These are phyloP conservation scores for Blastobasis lacticolella DNA, from an alignment of 2,888 invertebrate genomes.

Conservation along the genomic window DNA sequence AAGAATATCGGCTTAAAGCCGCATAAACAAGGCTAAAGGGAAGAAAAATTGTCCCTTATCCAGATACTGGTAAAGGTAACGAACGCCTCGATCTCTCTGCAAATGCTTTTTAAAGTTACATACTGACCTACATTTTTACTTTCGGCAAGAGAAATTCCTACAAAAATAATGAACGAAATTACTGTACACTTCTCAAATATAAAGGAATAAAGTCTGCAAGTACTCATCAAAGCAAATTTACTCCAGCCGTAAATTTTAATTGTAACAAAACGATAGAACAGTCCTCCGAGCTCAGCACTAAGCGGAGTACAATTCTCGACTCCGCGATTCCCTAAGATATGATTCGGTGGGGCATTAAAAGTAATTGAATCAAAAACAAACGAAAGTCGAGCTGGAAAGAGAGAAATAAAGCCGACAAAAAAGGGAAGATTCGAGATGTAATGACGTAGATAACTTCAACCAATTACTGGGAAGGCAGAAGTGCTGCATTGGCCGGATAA, in stretches of 20 bases:
- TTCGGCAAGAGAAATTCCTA: too few relatives aligned
- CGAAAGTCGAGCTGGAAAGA: slow-evolving; percentile 52
- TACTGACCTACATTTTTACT: too few relatives aligned
- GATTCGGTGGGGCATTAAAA: slow-evolving; percentile 45
- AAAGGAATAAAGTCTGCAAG: too few relatives aligned
- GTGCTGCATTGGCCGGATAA: slow-evolving; percentile 65
- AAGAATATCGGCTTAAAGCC: slow-evolving; percentile 50
- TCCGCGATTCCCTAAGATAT: slow-evolving; percentile 12
- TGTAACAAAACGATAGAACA: slow-evolving; percentile 1
- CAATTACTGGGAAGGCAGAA: slow-evolving; percentile 64
- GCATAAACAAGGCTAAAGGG: slow-evolving; percentile 39
- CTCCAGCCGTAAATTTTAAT: too few relatives aligned
- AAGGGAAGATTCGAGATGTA: slow-evolving; percentile 66
- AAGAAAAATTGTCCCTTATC: slow-evolving; percentile 46
- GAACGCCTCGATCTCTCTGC: too few relatives aligned
- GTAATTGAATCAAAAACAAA: slow-evolving; percentile 70
- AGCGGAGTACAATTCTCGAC: slow-evolving; percentile 7
- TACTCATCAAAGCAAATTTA: too few relatives aligned
- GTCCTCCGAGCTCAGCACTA: background rate
- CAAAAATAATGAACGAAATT: too few relatives aligned
- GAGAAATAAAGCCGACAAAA: slow-evolving; percentile 57
- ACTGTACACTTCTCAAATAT: too few relatives aligned
- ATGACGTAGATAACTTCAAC: slow-evolving; percentile 70
- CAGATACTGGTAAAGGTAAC: slow-evolving; percentile 20
- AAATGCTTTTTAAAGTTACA: too few relatives aligned